Evolutionary conservation across 2,888 invertebrate genomes (phyloP).

Genomic region (Zaprionus bogoriensis): DNA sequence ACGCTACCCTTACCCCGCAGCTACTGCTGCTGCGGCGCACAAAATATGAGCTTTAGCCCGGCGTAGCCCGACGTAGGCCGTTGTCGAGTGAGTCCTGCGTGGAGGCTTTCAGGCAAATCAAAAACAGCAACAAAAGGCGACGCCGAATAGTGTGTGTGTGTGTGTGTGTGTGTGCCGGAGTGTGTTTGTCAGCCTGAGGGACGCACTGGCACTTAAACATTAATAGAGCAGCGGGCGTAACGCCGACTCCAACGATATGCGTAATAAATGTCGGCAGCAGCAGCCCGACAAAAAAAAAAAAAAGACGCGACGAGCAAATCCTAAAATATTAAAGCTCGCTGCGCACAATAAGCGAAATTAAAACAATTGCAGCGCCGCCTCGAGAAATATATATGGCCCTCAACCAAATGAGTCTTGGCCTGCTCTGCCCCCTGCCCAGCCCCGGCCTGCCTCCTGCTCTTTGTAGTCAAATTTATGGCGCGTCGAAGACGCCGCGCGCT

Average conservation of each 20-base stretch:
- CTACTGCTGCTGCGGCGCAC: too few relatives aligned
- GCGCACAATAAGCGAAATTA: constrained; percentile 76
- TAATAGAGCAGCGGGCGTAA: constrained; percentile 66
- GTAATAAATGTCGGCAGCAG: constrained; percentile 75
- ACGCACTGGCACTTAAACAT: constrained; percentile 79
- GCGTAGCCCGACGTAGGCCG: constrained; percentile 51
- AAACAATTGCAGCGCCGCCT: constrained; percentile 69
- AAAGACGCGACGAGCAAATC: constrained; percentile 53
- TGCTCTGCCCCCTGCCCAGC: constrained; percentile 31
- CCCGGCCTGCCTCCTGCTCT: constrained; percentile 18
- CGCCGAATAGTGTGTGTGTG: constrained; percentile 36
- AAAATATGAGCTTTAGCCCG: constrained; percentile 61
- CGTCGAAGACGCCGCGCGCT: constrained; percentile 61
- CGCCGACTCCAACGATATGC: constrained; percentile 61
- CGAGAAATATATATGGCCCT: constrained; percentile 67
- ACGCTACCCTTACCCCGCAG: too few relatives aligned
- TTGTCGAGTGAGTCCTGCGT: constrained; percentile 33
- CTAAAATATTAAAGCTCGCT: constrained; percentile 73
- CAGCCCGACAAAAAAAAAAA: too few relatives aligned
- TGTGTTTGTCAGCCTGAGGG: constrained; percentile 63
- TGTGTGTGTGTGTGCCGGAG: constrained; percentile 6
- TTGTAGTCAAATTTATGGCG: constrained; percentile 65
- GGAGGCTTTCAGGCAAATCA: constrained; percentile 79
- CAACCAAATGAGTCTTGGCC: constrained; percentile 67
- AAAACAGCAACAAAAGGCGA: constrained; percentile 71